A percentile compares a stretch with the other conserved stretches of the same genome.
phyloP scores from a whole-genome alignment of 2,797 vertebrate species.

The Fundulus diaphanus region DNA sequence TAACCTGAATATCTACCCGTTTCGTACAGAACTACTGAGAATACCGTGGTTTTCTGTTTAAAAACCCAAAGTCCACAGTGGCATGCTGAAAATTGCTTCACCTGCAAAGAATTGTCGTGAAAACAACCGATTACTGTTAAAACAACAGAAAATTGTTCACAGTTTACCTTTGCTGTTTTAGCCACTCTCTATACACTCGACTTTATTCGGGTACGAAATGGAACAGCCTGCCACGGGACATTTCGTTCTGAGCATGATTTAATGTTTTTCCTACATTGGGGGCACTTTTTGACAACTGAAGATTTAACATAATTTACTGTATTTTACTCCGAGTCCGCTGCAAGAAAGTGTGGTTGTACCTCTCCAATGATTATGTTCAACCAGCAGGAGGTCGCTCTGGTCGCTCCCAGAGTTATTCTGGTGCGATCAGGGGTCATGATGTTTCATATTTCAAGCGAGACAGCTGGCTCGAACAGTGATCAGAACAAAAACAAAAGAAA shows the following conservation, averaged over 20 bases:
- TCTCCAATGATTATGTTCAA: not conserved
- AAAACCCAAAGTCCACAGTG: not conserved
- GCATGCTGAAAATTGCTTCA: no score
- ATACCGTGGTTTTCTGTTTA: not conserved
- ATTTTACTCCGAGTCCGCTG: not conserved
- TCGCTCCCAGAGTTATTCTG: not conserved
- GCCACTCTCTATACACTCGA: not conserved
- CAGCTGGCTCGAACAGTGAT: not conserved
- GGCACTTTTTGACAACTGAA: not conserved
- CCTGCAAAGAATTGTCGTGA: not conserved
- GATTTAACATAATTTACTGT: not conserved
- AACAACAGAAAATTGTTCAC: not conserved
- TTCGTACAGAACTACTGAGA: not conserved
- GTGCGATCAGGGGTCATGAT: not conserved
- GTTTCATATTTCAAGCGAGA: not conserved
- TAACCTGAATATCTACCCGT: not conserved
- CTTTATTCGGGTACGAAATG: not conserved
- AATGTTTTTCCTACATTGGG: not conserved
- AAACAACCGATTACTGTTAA: not conserved
- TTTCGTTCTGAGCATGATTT: not conserved
- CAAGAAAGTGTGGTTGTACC: not conserved
- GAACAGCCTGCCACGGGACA: not conserved
- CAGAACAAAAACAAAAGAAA: not conserved
- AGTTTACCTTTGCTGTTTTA: not conserved
- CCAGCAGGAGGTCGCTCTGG: not conserved